Evolutionary conservation across 2,113 vertebrate genomes (phyloP).

Genomic region (Neotoma lepida): DNA sequence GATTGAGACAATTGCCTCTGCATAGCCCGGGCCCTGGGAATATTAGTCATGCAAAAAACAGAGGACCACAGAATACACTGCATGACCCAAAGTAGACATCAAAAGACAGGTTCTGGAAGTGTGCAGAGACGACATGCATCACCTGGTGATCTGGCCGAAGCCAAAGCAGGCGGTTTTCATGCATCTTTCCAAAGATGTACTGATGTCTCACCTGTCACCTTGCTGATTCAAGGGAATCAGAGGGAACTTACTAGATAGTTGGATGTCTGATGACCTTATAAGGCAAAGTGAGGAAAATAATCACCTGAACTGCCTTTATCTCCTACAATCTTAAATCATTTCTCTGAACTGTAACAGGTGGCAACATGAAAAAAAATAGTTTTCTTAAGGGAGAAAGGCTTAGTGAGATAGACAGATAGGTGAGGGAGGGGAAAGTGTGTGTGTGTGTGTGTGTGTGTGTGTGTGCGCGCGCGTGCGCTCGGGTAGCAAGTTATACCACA

Average conservation of each 20-base stretch:
- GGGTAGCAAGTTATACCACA: accelerated
- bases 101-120: neutral
- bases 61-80: neutral
- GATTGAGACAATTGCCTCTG: neutral
- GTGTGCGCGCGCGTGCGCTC: too few relatives aligned
- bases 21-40: neutral
- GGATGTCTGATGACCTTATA: neutral
- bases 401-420: neutral
- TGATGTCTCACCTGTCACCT: neutral
- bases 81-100: neutral
- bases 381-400: neutral
- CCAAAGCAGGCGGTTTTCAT: neutral
- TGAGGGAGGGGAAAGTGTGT: neutral
- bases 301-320: neutral
- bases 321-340: neutral
- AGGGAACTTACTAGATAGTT: conserved; percentile 5
- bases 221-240: neutral
- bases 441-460: neutral
- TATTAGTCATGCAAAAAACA: neutral
- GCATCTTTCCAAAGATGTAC: neutral
- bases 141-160: neutral
- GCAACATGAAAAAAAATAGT: neutral
- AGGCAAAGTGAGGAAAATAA: neutral
- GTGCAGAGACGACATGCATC: neutral
- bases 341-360: neutral